phyloP scores from a whole-genome alignment of 2,888 invertebrate genomes.

The Polylopha cassiicola region DNA sequence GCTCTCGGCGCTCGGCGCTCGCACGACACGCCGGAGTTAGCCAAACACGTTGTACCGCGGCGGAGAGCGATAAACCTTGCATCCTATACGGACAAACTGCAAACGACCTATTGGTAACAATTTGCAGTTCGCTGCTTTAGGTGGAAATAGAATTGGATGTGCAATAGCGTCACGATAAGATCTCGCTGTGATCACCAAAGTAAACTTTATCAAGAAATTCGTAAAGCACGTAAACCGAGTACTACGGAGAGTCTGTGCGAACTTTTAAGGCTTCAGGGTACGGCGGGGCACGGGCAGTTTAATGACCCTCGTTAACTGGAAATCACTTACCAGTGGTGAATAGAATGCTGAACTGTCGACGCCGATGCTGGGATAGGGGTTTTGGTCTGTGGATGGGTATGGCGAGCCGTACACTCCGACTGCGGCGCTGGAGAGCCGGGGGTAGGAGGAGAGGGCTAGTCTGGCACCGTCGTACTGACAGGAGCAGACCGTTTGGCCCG shows the following conservation, averaged over 20 bases:
- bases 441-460: conserved; percentile 87
- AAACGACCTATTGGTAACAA: conserved; percentile 66
- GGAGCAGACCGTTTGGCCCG: conserved; percentile 95
- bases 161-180: conserved; percentile 4
- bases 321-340: conserved; percentile 96
- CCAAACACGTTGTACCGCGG: conserved; percentile 59
- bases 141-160: conserved; percentile 12
- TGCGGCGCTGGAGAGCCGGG: conserved; percentile 86
- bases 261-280: too few relatives aligned
- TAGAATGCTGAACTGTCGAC: conserved; percentile 97
- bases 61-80: conserved; percentile 68
- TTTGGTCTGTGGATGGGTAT: conserved; percentile 93
- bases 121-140: conserved; percentile 44
- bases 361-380: conserved; percentile 94
- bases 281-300: too few relatives aligned
- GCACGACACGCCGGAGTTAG: conserved; percentile 61
- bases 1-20: conserved; percentile 32
- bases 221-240: too few relatives aligned
- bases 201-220: conserved; percentile 34
- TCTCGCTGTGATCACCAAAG: conserved; percentile 23
- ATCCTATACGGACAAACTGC: conserved; percentile 57
- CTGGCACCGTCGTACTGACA: conserved; percentile 95
- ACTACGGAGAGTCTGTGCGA: too few relatives aligned
- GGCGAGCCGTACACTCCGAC: conserved; percentile 91
- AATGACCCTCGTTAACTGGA: too few relatives aligned